Percentiles rank a stretch among this genome's conserved stretches.
phyloP scores from a whole-genome alignment of 2,113 vertebrate species.

The Pomatostomus ruficeps region DNA sequence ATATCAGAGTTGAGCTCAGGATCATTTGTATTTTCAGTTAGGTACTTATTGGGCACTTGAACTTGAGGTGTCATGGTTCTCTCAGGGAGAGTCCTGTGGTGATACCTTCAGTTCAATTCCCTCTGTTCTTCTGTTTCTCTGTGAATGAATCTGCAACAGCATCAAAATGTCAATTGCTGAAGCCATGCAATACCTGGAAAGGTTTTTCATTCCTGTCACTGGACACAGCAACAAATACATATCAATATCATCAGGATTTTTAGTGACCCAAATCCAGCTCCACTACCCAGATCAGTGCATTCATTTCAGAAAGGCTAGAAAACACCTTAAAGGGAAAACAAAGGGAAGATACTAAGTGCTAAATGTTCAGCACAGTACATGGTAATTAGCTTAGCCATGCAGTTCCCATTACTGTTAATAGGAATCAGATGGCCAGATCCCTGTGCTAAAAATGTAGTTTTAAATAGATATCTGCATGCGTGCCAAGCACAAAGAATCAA shows the following conservation, averaged over 20 bases:
- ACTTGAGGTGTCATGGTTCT: neutral
- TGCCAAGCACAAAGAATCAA: neutral
- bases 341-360: neutral
- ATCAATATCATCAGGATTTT: neutral
- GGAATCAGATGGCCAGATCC: conserved; percentile 48
- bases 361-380: neutral
- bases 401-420: conserved; percentile 51
- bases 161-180: neutral
- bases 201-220: neutral
- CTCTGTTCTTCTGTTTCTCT: neutral
- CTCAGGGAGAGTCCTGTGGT: neutral
- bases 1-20: neutral
- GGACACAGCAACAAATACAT: neutral
- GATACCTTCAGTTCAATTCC: neutral
- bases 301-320: neutral
- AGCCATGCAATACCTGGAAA: neutral
- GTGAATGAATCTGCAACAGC: neutral
- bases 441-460: conserved; percentile 31
- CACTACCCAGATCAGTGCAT: neutral
- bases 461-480: neutral
- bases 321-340: conserved; percentile 9
- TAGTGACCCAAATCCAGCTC: neutral
- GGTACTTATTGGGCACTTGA: neutral
- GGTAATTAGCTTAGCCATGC: conserved; percentile 36
- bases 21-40: neutral